These are phyloP conservation scores for Antigone vipio DNA, from an alignment of 2,113 vertebrate species.

Conservation along the genomic window DNA sequence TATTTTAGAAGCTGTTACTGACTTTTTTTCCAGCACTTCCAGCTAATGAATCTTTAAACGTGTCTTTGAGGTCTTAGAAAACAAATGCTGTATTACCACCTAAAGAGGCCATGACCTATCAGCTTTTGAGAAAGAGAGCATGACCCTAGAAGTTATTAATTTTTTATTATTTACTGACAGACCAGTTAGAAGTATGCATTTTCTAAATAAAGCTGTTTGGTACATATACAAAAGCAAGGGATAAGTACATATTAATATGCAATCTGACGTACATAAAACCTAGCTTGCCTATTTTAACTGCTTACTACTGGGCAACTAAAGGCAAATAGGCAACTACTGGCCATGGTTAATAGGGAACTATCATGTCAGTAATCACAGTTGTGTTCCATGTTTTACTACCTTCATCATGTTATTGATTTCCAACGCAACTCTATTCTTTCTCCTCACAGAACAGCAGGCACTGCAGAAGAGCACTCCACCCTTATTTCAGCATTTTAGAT, in stretches of 20 bases:
- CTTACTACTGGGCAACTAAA: neutral
- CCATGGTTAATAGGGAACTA: neutral
- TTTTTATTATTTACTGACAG: neutral
- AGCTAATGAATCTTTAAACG: neutral
- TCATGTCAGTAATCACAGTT: neutral
- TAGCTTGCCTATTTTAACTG: neutral
- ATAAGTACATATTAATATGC: neutral
- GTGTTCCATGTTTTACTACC: neutral
- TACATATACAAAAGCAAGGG: neutral
- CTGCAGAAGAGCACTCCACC: neutral
- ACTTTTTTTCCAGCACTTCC: neutral
- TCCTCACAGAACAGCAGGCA: neutral
- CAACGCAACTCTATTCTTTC: neutral
- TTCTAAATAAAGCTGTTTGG: neutral
- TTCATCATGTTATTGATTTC: neutral
- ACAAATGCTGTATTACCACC: neutral
- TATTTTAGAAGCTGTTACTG: neutral
- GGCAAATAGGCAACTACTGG: neutral
- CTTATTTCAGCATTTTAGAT: neutral
- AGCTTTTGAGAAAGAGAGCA: neutral
- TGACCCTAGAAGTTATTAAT: neutral
- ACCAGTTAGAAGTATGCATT: neutral
- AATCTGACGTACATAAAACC: neutral
- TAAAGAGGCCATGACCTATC: neutral
- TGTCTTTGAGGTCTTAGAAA: neutral